Evolutionary conservation across 2,113 vertebrate species (phyloP), one percentile per base, ranked within the genome.

Genomic region (Oryzias javanicus): DNA sequence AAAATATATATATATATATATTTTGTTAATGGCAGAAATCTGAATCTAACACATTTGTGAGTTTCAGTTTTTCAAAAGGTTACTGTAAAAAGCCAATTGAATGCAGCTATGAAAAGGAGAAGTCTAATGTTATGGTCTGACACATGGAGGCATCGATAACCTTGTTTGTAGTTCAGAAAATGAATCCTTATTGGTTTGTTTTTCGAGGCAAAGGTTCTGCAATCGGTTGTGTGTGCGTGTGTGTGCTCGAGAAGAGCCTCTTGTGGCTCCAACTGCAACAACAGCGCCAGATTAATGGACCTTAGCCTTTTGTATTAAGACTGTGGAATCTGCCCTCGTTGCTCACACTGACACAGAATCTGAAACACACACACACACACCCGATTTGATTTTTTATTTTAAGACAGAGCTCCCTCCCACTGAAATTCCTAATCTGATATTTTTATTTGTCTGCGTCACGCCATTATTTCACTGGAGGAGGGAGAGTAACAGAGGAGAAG

Each of bases 221-320:
- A 17, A 15, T 25, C 3, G 16, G 35, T 12, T 12, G 35, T 35
- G 35, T 35, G 25, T 27, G 25, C 22, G 22, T 27, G 25, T 27
- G 25, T 25, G 49, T 27, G 22, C 16, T 18, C 4, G 42, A 18
- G 54, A 52, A 4, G 14, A 16, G 40, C 71, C 55, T 55, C 42
- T 65, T 68, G 52, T 41, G 48, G 45, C 54, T 54, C 59, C 59
- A 29, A 27, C 51, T 54, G 18, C 40, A 52, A 57, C n/a, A 35
- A 35, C 59, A 25, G 51, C 72, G 52, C 1, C 50, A 77, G 81
- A 86, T 86, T 79, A 85, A 86, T 82, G 69, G 73, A 58, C 55
- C 59, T 71, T 55, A 22, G 64, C 49, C 63, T 82, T 87, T 64
- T 85, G 72, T 72, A 68, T 74, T 63, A 60, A 57, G 52, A 41